These are phyloP conservation scores for Phoebastria nigripes DNA, from an alignment of 2,797 vertebrate genomes.

Conservation along the genomic window DNA sequence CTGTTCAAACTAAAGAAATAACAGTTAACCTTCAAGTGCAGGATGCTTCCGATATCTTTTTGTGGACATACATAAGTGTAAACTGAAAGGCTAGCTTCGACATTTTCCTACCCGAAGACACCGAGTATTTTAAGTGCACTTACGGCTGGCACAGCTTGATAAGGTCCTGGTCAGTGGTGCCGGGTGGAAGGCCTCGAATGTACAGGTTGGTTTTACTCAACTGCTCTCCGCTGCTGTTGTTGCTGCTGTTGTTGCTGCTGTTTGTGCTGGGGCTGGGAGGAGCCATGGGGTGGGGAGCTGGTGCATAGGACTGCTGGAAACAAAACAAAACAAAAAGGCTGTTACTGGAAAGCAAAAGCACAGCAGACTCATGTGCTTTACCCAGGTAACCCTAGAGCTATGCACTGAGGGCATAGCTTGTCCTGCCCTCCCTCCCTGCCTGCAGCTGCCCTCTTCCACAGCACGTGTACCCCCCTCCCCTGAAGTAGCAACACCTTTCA, in stretches of 20 bases:
- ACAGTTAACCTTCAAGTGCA: not conserved
- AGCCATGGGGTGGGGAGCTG: constrained; percentile 97
- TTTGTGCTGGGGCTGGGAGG: constrained; percentile 96
- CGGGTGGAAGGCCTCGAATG: constrained; percentile 94
- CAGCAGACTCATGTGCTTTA: not conserved
- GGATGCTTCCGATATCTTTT: not conserved
- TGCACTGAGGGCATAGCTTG: rapidly evolving
- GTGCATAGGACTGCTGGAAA: constrained; percentile 96
- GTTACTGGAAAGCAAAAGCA: constrained; percentile 53
- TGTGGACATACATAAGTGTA: not conserved
- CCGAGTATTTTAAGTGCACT: constrained; percentile 67
- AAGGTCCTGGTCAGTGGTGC: constrained; percentile 97
- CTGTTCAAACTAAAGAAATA: not conserved
- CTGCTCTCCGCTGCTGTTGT: constrained; percentile 91
- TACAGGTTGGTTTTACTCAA: constrained; percentile 99
- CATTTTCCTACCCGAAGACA: not conserved
- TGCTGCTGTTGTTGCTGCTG: constrained; percentile 91
- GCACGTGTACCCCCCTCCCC: rapidly evolving
- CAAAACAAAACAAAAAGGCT: constrained; percentile 30
- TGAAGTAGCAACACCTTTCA: not conserved
- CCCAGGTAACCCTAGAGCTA: not conserved
- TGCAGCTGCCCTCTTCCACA: rapidly evolving
- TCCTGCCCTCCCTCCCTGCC: not conserved
- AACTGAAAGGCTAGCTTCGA: not conserved
- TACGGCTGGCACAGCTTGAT: constrained; percentile 99